phyloP scores from a whole-genome alignment of 1,140 invertebrate genomes.

The Archegozetes longisetosus region DNA sequence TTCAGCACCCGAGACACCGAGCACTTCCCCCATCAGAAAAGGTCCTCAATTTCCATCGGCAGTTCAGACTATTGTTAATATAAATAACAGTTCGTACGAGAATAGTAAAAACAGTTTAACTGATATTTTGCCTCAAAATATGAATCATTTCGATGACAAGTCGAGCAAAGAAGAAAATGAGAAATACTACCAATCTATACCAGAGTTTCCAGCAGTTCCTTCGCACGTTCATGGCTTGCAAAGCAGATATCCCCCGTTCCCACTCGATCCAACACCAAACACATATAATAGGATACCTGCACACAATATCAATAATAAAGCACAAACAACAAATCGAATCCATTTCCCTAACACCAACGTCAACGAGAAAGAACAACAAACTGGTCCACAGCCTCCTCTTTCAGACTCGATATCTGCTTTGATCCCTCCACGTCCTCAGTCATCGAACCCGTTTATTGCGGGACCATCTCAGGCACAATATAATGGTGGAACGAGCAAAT shows the following conservation, averaged over 20 bases:
- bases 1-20: background rate
- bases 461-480: background rate
- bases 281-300: background rate
- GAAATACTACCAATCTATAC: background rate
- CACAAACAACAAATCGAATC: background rate
- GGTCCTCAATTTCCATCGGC: background rate
- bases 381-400: background rate
- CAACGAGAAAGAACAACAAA: background rate
- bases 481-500: background rate
- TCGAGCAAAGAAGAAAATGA: background rate
- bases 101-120: background rate
- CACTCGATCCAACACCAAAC: background rate
- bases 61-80: background rate
- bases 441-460: background rate
- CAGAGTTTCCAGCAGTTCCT: background rate
- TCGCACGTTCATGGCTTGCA: background rate
- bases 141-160: background rate
- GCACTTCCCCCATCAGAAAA: background rate
- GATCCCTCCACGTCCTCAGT: background rate
- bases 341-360: background rate
- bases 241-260: background rate
- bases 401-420: background rate
- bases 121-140: background rate
- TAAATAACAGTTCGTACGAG: background rate
- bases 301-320: background rate